Conservation (phyloP, 2,113 vertebrate species). For the Holacanthus passer region DNA sequence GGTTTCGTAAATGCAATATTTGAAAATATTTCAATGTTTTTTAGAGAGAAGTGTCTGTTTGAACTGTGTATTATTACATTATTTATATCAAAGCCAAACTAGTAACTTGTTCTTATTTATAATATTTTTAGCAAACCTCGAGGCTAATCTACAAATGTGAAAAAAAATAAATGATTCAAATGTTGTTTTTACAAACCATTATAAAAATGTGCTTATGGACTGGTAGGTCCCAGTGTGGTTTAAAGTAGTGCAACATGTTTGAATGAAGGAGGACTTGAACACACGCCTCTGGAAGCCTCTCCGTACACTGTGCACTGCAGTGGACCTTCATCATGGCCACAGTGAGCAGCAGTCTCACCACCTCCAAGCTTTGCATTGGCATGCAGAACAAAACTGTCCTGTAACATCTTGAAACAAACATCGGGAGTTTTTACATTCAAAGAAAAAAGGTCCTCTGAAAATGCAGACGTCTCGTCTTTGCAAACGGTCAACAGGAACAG, state of each 20-base stretch:
- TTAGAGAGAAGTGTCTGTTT: slow-evolving; percentile 69
- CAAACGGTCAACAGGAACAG: slow-evolving; percentile 26
- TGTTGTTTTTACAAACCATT: slow-evolving; percentile 76
- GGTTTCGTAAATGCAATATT: slow-evolving; percentile 77
- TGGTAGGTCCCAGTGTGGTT: slow-evolving; percentile 36
- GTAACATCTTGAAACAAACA: slow-evolving; percentile 28
- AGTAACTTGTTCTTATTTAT: slow-evolving; percentile 69
- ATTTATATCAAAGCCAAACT: slow-evolving; percentile 79
- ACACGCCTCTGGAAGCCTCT: slow-evolving; percentile 33
- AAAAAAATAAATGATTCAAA: slow-evolving; percentile 55
- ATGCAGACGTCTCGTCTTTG: slow-evolving; percentile 4
- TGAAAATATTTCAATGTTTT: slow-evolving; percentile 77
- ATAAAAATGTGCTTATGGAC: slow-evolving; percentile 37
- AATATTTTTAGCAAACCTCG: slow-evolving; percentile 66
- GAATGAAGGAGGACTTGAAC: slow-evolving; percentile 29
- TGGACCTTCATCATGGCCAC: slow-evolving; percentile 27
- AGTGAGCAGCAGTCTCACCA: slow-evolving; percentile 25
- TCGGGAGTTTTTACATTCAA: slow-evolving; percentile 25
- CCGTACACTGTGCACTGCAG: slow-evolving; percentile 11
- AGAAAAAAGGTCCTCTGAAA: slow-evolving; percentile 4
- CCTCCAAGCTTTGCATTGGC: slow-evolving; percentile 35
- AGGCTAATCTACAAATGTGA: slow-evolving; percentile 74
- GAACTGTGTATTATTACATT: slow-evolving; percentile 69
- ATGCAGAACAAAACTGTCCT: slow-evolving; percentile 15
- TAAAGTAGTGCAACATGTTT: slow-evolving; percentile 36